Conservation (phyloP, 2,797 vertebrate species). For the Myotis myotis region DNA sequence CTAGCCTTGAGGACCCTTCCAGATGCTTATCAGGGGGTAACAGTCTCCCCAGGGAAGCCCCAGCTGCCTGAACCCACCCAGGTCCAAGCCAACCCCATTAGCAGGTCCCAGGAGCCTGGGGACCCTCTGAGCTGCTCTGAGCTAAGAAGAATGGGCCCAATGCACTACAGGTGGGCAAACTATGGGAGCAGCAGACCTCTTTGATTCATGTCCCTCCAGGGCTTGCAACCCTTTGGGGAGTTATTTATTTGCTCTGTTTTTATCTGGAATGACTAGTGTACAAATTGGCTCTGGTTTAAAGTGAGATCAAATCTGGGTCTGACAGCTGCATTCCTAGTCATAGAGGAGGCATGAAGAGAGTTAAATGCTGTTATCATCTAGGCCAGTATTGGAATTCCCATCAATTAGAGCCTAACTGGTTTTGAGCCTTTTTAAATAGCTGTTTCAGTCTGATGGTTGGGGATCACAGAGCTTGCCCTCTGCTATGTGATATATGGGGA, state of each 20-base stretch:
- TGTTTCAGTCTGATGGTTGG: background rate
- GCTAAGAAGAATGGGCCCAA: background rate
- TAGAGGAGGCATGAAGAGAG: background rate
- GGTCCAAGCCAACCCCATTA: background rate
- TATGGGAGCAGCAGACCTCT: background rate
- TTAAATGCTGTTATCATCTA: conserved; percentile 22
- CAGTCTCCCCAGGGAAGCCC: background rate
- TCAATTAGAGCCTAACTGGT: background rate
- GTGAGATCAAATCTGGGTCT: conserved; percentile 55
- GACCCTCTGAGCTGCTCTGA: background rate
- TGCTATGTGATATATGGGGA: conserved; percentile 22
- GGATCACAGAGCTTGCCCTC: background rate
- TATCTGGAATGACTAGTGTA: conserved; percentile 53
- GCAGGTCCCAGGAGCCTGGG: conserved; percentile 18
- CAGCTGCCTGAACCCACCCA: conserved; percentile 12
- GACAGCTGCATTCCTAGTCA: conserved; percentile 32
- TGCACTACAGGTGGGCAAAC: background rate
- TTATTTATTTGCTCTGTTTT: conserved; percentile 66
- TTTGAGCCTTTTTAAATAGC: background rate
- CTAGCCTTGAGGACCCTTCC: background rate
- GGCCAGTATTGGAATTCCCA: conserved; percentile 11
- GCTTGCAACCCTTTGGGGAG: conserved; percentile 18
- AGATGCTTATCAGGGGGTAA: background rate
- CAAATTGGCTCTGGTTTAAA: conserved; percentile 70
- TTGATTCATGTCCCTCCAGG: conserved; percentile 5